A percentile compares a stretch with the other conserved stretches of the same genome.
Evolutionary conservation across 2,113 vertebrate genomes (phyloP).

Genomic region (Aegypius monachus): DNA sequence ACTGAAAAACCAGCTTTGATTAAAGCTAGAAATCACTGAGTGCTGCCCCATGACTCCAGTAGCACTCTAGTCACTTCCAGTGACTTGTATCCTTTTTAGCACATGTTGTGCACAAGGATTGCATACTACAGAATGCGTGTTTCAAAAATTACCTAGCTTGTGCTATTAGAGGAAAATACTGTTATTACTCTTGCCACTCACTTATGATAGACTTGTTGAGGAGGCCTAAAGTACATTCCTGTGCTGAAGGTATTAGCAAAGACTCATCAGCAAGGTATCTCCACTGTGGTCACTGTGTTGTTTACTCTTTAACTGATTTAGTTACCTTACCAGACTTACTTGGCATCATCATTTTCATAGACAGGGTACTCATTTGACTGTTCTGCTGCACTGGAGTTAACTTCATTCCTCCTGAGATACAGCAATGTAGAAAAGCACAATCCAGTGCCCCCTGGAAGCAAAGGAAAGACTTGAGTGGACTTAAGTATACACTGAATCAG

Average conservation of each 20-base stretch:
- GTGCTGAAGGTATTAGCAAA: neutral
- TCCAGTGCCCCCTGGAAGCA: neutral
- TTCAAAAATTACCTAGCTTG: neutral
- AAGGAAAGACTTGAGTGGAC: neutral
- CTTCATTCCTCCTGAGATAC: neutral
- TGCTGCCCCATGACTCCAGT: neutral
- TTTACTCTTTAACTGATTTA: neutral
- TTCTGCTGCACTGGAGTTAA: neutral
- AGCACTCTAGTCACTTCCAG: neutral
- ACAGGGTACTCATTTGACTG: neutral
- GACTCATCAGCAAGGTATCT: neutral
- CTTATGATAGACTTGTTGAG: neutral
- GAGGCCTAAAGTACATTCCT: neutral
- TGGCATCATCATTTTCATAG: neutral
- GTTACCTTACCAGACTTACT: neutral
- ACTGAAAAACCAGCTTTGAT: neutral
- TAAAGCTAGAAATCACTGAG: rapidly evolving
- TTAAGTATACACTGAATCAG: neutral
- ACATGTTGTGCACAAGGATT: rapidly evolving
- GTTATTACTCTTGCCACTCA: neutral
- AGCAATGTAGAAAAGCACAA: neutral
- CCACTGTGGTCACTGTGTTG: neutral
- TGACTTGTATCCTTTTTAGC: neutral
- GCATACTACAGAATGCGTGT: rapidly evolving
- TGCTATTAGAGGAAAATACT: neutral